Evolutionary conservation across 2,888 invertebrate genomes (phyloP).

Genomic region (Ischnus inquisitorius): DNA sequence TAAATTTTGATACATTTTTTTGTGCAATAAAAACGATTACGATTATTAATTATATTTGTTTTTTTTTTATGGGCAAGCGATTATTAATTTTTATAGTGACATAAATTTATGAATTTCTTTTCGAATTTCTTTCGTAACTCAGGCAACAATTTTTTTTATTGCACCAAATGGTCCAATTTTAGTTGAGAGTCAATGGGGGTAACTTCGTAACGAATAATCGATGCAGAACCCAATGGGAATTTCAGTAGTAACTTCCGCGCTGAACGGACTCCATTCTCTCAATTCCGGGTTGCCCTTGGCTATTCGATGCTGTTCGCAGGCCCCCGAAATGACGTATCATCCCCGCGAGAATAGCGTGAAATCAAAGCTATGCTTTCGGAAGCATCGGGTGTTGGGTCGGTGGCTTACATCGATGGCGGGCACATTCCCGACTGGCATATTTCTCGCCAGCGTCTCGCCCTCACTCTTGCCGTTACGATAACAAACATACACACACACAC

Average conservation of each 20-base stretch:
- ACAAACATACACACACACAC: slow-evolving; percentile 15
- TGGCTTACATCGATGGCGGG: slow-evolving; percentile 15
- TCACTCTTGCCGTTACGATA: slow-evolving; percentile 8
- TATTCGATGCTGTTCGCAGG: neutral
- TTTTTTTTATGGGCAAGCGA: too few relatives aligned
- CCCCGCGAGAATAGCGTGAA: slow-evolving; percentile 32
- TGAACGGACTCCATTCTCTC: neutral
- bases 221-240: neutral
- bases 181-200: neutral
- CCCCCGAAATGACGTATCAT: slow-evolving; percentile 56
- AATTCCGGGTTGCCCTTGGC: neutral
- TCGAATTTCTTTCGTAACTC: too few relatives aligned
- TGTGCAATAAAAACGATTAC: too few relatives aligned
- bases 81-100: too few relatives aligned
- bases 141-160: too few relatives aligned
- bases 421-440: slow-evolving; percentile 33
- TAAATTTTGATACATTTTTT: too few relatives aligned
- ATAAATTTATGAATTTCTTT: too few relatives aligned
- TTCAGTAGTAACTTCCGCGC: slow-evolving; percentile 1
- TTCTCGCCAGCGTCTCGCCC: slow-evolving; percentile 6
- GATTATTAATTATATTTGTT: too few relatives aligned
- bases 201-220: neutral
- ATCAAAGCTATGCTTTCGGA: neutral
- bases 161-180: neutral
- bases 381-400: slow-evolving; percentile 13